Percentiles rank a stretch among this genome's conserved stretches.
Conservation (phyloP, 2,797 vertebrate genomes). For the Tamandua tetradactyla region DNA sequence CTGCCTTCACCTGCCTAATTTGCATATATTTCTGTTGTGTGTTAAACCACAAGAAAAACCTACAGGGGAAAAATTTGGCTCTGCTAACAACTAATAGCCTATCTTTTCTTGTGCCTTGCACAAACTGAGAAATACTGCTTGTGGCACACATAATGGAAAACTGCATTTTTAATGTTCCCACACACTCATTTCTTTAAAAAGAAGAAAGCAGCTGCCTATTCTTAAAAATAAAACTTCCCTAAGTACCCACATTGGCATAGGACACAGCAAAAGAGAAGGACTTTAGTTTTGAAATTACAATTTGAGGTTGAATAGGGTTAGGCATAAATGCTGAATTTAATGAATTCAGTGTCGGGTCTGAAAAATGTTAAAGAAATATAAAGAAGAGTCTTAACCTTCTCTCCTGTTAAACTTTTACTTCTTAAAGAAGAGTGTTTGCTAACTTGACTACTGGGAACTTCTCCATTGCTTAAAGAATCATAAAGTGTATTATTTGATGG, state of each 20-base stretch:
- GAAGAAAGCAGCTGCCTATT: slow-evolving; percentile 81
- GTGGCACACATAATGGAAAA: slow-evolving; percentile 84
- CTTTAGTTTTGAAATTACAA: slow-evolving; percentile 70
- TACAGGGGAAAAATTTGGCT: slow-evolving; percentile 78
- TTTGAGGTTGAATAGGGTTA: slow-evolving; percentile 71
- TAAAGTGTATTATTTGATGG: neutral
- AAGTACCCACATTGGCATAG: slow-evolving; percentile 65
- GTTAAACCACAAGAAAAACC: slow-evolving; percentile 78
- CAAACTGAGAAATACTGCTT: slow-evolving; percentile 87
- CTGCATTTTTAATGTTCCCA: slow-evolving; percentile 84
- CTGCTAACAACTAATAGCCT: slow-evolving; percentile 84
- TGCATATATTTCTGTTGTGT: slow-evolving; percentile 84
- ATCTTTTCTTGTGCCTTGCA: slow-evolving; percentile 85
- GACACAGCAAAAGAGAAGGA: slow-evolving; percentile 74
- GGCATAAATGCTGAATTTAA: slow-evolving; percentile 62
- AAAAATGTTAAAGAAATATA: slow-evolving; percentile 62
- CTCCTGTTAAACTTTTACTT: neutral
- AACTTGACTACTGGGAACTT: neutral
- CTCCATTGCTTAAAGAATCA: slow-evolving; percentile 9
- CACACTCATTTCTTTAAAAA: slow-evolving; percentile 82
- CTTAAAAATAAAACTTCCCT: slow-evolving; percentile 82
- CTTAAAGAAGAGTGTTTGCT: neutral
- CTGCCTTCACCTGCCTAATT: slow-evolving; percentile 84
- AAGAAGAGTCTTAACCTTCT: neutral
- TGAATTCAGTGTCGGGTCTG: slow-evolving; percentile 22